phyloP scores from a whole-genome alignment of 1,140 invertebrate species.

The Nephila pilipes region DNA sequence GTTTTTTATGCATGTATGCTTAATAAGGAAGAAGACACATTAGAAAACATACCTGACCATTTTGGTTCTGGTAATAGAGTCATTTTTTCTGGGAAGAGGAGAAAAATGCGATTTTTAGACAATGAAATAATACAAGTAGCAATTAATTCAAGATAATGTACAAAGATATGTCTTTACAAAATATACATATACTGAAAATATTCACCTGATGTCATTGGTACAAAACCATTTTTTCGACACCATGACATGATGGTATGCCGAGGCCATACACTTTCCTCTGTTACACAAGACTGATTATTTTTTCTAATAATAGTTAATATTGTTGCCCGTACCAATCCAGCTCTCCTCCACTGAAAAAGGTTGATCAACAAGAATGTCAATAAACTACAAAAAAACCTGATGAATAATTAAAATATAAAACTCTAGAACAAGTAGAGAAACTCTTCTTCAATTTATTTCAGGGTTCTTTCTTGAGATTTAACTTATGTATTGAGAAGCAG shows the following conservation, averaged over 20 bases:
- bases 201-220: conserved; percentile 78
- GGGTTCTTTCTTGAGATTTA: no score
- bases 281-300: conserved; percentile 78
- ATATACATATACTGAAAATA: conserved; percentile 8
- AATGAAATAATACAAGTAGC: neutral
- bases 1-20: no score
- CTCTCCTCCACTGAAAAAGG: conserved; percentile 82
- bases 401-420: no score
- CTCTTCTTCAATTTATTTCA: no score
- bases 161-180: neutral
- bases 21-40: neutral
- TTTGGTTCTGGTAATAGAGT: conserved; percentile 65
- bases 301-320: conserved; percentile 80
- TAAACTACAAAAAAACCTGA: no score
- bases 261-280: conserved; percentile 81
- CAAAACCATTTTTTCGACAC: conserved; percentile 83
- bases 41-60: conserved; percentile 57
- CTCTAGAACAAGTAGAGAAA: no score
- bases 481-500: no score
- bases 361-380: no score
- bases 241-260: conserved; percentile 83
- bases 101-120: no score
- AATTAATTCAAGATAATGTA: neutral
- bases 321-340: conserved; percentile 79
- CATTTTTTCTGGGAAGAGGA: conserved; percentile 58